Conservation (phyloP, 2,888 invertebrate genomes). For the Drosophila neutralis region DNA sequence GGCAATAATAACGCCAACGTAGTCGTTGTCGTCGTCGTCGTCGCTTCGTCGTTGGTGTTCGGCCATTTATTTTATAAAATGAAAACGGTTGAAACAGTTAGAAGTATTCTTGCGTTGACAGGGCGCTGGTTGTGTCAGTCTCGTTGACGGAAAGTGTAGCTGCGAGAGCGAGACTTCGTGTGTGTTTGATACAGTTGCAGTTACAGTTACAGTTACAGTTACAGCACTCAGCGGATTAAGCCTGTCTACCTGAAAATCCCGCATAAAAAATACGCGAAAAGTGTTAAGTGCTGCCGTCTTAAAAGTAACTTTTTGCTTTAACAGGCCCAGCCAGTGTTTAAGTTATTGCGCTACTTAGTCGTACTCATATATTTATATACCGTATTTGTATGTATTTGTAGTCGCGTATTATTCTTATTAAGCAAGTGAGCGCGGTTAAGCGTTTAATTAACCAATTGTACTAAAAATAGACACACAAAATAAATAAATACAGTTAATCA, state of each 20-base stretch:
- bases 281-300: slow-evolving; percentile 11
- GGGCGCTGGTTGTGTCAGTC: slow-evolving; percentile 72
- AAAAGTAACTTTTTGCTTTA: slow-evolving; percentile 3
- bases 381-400: neutral
- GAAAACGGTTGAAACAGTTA: slow-evolving; percentile 66
- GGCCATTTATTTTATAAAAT: slow-evolving; percentile 66
- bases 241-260: slow-evolving; percentile 3
- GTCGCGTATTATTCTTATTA: slow-evolving; percentile 15
- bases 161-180: slow-evolving; percentile 18
- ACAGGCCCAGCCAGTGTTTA: slow-evolving; percentile 30
- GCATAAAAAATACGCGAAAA: neutral
- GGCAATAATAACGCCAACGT: slow-evolving; percentile 20
- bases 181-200: neutral
- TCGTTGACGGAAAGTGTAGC: slow-evolving; percentile 45
- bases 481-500: neutral
- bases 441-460: slow-evolving; percentile 19
- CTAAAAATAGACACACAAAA: neutral
- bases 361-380: slow-evolving; percentile 16
- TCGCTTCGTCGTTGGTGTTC: slow-evolving; percentile 28
- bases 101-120: slow-evolving; percentile 78
- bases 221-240: neutral
- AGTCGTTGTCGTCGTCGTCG: slow-evolving; percentile 12
- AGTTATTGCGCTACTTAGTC: slow-evolving; percentile 29
- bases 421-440: slow-evolving; percentile 28
- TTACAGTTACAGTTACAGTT: neutral